phyloP scores from a whole-genome alignment of 1,140 invertebrate genomes.

The Coptotermes formosanus region DNA sequence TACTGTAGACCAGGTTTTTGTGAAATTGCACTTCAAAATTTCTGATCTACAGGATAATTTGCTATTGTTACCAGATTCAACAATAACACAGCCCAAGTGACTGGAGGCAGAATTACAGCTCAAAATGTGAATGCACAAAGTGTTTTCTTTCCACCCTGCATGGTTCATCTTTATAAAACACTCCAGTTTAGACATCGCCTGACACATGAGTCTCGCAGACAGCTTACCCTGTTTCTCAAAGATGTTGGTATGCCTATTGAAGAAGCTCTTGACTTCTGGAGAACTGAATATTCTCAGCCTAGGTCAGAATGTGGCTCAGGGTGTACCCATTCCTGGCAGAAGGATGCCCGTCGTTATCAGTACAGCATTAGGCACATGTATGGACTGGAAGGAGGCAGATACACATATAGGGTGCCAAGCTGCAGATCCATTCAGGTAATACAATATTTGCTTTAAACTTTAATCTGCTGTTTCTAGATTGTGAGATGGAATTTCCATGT shows the following conservation, averaged over 20 bases:
- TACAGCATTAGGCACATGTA: conserved; percentile 73
- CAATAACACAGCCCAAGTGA: background rate
- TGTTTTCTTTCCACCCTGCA: conserved; percentile 70
- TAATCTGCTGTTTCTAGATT: too few species aligned
- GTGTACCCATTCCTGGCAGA: conserved; percentile 64
- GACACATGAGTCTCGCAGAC: conserved; percentile 68
- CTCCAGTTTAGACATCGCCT: conserved; percentile 67
- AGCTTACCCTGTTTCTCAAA: conserved; percentile 69
- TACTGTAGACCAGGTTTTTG: too few species aligned
- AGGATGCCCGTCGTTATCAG: conserved; percentile 60
- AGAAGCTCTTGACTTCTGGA: conserved; percentile 65
- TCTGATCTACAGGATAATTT: background rate
- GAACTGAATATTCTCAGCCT: conserved; percentile 60
- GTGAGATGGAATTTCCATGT: conserved; percentile 25
- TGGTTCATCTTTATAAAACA: conserved; percentile 66
- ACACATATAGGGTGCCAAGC: conserved; percentile 57
- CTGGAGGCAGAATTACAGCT: background rate
- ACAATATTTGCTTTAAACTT: background rate
- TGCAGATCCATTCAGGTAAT: conserved; percentile 56
- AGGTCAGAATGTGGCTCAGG: conserved; percentile 47
- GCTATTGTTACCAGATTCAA: background rate
- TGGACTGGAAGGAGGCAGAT: conserved; percentile 65
- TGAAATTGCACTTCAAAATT: too few species aligned
- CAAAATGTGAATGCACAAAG: conserved; percentile 53
- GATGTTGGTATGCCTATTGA: conserved; percentile 65